phyloP scores from a whole-genome alignment of 2,113 vertebrate genomes.

The Malurus melanocephalus region DNA sequence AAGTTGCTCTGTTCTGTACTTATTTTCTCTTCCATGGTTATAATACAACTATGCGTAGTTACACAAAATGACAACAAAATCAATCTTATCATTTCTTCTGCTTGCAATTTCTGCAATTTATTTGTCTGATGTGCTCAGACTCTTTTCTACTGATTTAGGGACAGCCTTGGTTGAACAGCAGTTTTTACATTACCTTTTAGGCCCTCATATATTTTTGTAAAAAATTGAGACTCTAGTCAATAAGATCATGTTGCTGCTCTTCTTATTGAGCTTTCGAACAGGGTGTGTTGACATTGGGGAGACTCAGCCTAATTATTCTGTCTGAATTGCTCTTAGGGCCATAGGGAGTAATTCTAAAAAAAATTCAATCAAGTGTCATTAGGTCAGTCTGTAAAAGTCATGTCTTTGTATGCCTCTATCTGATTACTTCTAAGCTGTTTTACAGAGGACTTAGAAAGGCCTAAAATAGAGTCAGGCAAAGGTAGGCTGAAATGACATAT shows the following conservation, averaged over 20 bases:
- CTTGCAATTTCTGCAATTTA: not conserved
- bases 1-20: not conserved
- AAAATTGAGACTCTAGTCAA: not conserved
- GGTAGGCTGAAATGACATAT: not conserved
- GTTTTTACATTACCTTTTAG: not conserved
- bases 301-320: not conserved
- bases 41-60: not conserved
- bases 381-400: not conserved
- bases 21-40: not conserved
- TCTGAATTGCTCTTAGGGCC: not conserved
- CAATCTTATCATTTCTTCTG: not conserved
- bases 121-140: not conserved
- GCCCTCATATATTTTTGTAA: not conserved
- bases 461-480: not conserved
- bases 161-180: not conserved
- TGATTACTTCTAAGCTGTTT: not conserved
- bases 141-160: not conserved
- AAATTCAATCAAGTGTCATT: not conserved
- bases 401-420: not conserved
- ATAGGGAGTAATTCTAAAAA: not conserved
- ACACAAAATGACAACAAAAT: not conserved
- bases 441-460: not conserved
- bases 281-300: not conserved
- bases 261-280: not conserved
- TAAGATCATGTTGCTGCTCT: not conserved